Evolutionary conservation across 2,797 vertebrate species (phyloP), one percentile per base, ranked within the genome.

Genomic region (Nyctibius grandis): DNA sequence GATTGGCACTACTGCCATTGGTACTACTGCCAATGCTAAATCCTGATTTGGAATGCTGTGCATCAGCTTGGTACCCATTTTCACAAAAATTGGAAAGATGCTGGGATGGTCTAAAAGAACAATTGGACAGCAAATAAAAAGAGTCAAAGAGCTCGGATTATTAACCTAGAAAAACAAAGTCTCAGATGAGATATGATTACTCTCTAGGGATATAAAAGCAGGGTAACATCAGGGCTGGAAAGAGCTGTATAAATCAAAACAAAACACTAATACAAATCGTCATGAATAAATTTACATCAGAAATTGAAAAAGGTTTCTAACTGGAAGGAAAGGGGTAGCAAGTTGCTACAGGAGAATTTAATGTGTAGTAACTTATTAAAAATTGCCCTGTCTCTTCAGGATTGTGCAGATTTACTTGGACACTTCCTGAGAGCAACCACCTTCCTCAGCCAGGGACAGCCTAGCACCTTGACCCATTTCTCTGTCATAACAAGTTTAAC

Each of bases 221-320:
- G 12, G 8, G 26, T 29, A 85, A 63, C 28, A 79, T 74, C 82
- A 91, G 51, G 28, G 33, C 18, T 92, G 36, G 51, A 88, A 91
- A 74, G 28, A 70, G 20, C 44, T 85, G 17, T 29, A 65, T 72
- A 91, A 86, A 86, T 69, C 83, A 93, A 88, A 95, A 40, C 8
- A 93, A 90, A 95, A 84, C 65, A 75, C 25, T 48, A 81, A 65
- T 3, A 11, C 31, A 88, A 95, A 93, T 34, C 33, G 38, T 47
- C 50, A 59, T 81, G 85, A 94, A 88, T 84, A 95, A 54, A 94
- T 86, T 90, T 93, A 78, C 61, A 86, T 81, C 26, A 53, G 19
- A 78, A 96, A 94, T 3, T 34, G 56, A 85, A 91, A 53, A 57
- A 48, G 25, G 36, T 29, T 59, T 40, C 45, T 59, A 89, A 89